Percentiles rank a stretch among this genome's conserved stretches.
phyloP scores from a whole-genome alignment of 2,113 vertebrate species.

The Mugil cephalus region DNA sequence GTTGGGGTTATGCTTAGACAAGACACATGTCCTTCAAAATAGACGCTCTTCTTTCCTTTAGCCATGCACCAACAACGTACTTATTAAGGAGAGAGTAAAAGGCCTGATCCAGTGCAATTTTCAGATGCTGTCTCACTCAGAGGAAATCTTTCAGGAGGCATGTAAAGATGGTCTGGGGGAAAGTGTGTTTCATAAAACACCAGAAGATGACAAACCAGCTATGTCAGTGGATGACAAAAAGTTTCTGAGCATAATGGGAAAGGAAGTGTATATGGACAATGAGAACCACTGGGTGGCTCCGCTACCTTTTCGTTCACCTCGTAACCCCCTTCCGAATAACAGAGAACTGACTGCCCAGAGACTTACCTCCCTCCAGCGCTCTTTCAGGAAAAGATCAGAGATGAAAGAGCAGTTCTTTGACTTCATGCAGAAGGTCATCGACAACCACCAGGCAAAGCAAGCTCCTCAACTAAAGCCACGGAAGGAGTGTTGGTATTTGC shows the following conservation, averaged over 20 bases:
- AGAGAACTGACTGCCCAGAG: not conserved
- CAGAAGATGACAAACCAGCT: not conserved
- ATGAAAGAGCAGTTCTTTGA: conserved; percentile 22
- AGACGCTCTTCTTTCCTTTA: conserved; percentile 5
- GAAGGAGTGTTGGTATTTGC: conserved; percentile 18
- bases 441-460: not conserved
- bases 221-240: conserved; percentile 1
- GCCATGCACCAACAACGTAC: conserved; percentile 5
- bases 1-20: conserved; percentile 8
- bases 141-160: not conserved
- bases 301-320: not conserved
- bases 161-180: not conserved
- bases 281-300: conserved; percentile 23
- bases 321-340: not conserved
- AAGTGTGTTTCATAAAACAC: not conserved
- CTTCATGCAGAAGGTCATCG: conserved; percentile 11
- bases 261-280: not conserved
- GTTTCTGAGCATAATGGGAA: conserved; percentile 10
- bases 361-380: not conserved
- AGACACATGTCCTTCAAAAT: conserved; percentile 11
- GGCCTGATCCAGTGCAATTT: not conserved
- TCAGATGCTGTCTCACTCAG: not conserved
- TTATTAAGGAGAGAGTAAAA: not conserved
- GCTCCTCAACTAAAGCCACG: not conserved
- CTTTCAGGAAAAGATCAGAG: not conserved